Base-by-base conservation (phyloP, 2,113 vertebrate genomes). In the Steatornis caripensis region DNA sequence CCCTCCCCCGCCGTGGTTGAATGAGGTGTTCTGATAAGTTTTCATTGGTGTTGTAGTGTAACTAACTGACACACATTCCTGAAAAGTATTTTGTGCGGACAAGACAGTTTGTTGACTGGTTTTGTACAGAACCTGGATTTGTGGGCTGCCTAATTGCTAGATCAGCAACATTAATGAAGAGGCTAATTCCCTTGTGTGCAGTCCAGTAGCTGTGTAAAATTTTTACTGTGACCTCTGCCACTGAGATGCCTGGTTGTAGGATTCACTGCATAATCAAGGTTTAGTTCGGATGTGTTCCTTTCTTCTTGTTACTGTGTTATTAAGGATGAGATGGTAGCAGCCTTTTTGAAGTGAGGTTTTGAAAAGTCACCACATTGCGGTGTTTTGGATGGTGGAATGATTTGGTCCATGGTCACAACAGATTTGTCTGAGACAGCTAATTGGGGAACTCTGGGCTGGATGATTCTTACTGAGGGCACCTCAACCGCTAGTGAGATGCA, bases 341-440 rank as follows among this genome's bases (percentile, higher is more conserved):
- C 11, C 6, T 46, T 34, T 66, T 15, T 34, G 36, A 37, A 32
- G 12, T 9, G 19, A 3, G 3, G 6, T 84, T 74, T 58, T 64
- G 26, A 43, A 79, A 7, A 74, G 43, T 46, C 37, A 54, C 4
- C 18, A 24, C 0, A 0, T 16, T 36, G 30, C 1, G 1, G 9
- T 41, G 37, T 32, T 53, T 36, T 27, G 60, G 8, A 7, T 21
- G 29, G 29, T 49, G 46, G 49, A 74, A 54, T 34, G 9, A 12
- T 54, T 46, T 53, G 2, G 15, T 41, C 68, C 30, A 11, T 18
- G 24, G n/a, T 26, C n/a, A 53, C 22, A 17, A 3, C 30, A 27
- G 15, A 20, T 69, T 69, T 62, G 12, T 65, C 22, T 22, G 26
- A 51, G 24, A 9, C 15, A 68, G 21, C 24, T 84, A 69, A 79